phyloP scores from a whole-genome alignment of 1,140 invertebrate species.

The Papilio helenus region DNA sequence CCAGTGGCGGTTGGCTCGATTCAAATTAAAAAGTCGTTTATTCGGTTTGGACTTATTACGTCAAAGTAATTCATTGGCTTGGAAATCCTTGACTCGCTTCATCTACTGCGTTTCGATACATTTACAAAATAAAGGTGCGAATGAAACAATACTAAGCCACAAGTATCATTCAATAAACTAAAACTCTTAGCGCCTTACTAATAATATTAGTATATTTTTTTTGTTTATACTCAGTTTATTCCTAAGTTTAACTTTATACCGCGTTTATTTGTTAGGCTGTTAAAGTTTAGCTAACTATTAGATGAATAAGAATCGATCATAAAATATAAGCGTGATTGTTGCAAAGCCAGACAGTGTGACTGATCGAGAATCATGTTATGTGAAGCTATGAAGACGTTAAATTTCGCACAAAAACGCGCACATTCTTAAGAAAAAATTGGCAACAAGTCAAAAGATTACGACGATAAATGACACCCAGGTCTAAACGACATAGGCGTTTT shows the following conservation, averaged over 20 bases:
- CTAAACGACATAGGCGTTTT: no score
- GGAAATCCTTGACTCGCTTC: conserved; percentile 19
- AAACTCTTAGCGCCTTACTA: no score
- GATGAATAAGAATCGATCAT: neutral
- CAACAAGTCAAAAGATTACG: no score
- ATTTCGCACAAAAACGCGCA: neutral
- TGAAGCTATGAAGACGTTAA: neutral
- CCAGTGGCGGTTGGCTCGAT: conserved; percentile 53
- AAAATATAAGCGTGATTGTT: neutral
- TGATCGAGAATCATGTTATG: conserved; percentile 34
- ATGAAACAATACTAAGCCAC: no score
- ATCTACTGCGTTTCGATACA: neutral
- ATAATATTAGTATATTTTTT: no score
- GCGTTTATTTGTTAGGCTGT: no score
- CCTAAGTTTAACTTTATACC: no score
- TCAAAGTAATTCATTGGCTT: conserved; percentile 33
- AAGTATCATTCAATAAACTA: no score
- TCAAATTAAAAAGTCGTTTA: conserved; percentile 57
- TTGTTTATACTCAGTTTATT: no score
- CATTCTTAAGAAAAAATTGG: neutral
- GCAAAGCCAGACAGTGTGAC: conserved; percentile 37
- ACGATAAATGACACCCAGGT: no score
- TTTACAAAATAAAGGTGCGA: neutral
- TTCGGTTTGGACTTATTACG: conserved; percentile 53
- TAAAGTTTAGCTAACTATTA: neutral